These are phyloP conservation scores for Exaiptasia diaphana DNA, from an alignment of 64 coral and sea anemone genomes.

Conservation along the genomic window DNA sequence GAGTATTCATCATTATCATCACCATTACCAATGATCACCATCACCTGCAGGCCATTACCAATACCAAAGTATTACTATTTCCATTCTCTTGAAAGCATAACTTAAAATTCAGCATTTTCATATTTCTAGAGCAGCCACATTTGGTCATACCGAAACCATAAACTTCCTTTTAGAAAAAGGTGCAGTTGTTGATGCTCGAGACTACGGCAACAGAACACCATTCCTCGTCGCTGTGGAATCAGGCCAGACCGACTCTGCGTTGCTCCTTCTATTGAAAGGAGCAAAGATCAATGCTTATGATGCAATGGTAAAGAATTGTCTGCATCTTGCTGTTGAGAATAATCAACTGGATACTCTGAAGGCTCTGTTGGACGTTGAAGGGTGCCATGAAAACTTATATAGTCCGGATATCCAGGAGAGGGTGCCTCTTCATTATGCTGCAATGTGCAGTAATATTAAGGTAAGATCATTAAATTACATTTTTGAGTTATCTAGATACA, in stretches of 20 bases:
- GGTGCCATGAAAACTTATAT: conserved; percentile 33
- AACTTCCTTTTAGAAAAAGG: conserved; percentile 41
- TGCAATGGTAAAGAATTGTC: conserved; percentile 58
- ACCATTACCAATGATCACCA: no score
- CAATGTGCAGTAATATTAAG: conserved; percentile 48
- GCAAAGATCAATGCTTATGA: conserved; percentile 47
- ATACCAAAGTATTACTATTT: no score
- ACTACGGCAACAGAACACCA: conserved; percentile 54
- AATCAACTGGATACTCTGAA: conserved; percentile 41
- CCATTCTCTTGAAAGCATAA: not conserved
- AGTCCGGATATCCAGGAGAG: conserved; percentile 66
- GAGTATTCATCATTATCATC: no score
- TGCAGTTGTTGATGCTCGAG: conserved; percentile 48
- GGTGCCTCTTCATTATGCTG: conserved; percentile 67
- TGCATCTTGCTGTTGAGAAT: conserved; percentile 72
- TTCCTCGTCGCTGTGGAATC: conserved; percentile 59
- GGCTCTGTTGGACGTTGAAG: conserved; percentile 41
- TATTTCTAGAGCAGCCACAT: not conserved
- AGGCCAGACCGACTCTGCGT: conserved; percentile 43
- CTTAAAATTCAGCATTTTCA: not conserved
- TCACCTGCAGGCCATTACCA: no score
- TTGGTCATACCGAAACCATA: conserved; percentile 41
- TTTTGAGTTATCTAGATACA: no score
- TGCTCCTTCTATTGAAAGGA: conserved; percentile 45
- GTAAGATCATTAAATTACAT: conserved; percentile 21